Evolutionary conservation across 2,888 invertebrate genomes (phyloP).

Genomic region (Camptogramma bilineatum): DNA sequence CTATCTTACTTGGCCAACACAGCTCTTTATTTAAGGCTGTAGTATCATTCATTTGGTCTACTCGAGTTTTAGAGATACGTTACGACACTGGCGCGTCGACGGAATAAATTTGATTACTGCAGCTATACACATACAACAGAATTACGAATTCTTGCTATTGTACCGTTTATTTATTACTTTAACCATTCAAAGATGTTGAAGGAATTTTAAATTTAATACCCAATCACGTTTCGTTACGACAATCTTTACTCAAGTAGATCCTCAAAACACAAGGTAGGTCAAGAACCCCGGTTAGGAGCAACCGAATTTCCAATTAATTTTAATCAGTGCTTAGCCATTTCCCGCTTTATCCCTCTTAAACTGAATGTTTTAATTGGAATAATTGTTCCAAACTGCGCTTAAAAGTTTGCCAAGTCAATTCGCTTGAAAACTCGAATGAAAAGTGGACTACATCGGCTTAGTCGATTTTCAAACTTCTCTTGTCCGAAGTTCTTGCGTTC

Average conservation of each 20-base stretch:
- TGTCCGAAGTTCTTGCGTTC: slow-evolving; percentile 23
- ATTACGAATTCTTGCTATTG: too few relatives aligned
- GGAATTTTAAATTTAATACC: too few relatives aligned
- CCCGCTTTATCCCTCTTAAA: slow-evolving; percentile 6
- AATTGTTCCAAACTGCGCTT: slow-evolving; percentile 21
- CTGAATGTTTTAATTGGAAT: slow-evolving; percentile 20
- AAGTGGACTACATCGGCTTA: slow-evolving; percentile 7
- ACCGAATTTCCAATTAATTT: slow-evolving; percentile 12
- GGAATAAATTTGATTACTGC: too few relatives aligned
- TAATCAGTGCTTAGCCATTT: slow-evolving; percentile 20
- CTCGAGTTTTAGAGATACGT: too few relatives aligned
- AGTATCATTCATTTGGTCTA: too few relatives aligned
- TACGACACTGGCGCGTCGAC: too few relatives aligned
- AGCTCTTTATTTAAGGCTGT: too few relatives aligned
- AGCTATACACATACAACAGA: too few relatives aligned
- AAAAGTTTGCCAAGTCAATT: slow-evolving; percentile 26
- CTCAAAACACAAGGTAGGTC: background rate
- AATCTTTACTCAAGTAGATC: background rate
- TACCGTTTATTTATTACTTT: too few relatives aligned
- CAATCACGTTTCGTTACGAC: background rate
- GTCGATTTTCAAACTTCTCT: slow-evolving; percentile 24
- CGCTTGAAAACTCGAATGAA: slow-evolving; percentile 7
- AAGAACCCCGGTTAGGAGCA: background rate
- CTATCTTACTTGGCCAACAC: too few relatives aligned
- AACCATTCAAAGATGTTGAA: too few relatives aligned